phyloP scores from a whole-genome alignment of 1,140 invertebrate genomes.

The Aleiodes sp. region DNA sequence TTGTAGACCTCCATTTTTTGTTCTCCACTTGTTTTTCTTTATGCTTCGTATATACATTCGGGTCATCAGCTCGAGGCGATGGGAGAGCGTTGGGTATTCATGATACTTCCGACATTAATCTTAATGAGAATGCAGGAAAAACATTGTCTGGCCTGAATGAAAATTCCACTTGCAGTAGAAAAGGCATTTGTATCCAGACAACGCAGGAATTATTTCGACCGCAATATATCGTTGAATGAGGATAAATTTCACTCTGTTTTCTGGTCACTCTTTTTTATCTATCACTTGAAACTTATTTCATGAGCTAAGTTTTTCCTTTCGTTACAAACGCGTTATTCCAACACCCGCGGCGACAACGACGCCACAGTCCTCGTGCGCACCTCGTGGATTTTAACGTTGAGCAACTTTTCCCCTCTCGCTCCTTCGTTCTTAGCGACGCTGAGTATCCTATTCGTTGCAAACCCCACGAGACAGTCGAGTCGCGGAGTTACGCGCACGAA shows the following conservation, averaged over 20 bases:
- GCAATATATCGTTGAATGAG: too few species aligned
- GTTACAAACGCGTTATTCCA: slow-evolving; percentile 15
- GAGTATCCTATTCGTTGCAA: slow-evolving; percentile 32
- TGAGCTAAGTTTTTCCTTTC: too few species aligned
- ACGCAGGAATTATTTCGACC: not conserved
- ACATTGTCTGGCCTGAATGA: not conserved
- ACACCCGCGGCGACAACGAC: slow-evolving; percentile 25
- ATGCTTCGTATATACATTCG: slow-evolving; percentile 27
- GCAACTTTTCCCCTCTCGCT: not conserved
- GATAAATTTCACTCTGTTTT: too few species aligned
- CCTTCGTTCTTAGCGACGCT: slow-evolving; percentile 40
- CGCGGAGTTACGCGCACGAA: slow-evolving; percentile 35
- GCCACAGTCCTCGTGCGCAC: slow-evolving; percentile 51
- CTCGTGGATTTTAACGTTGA: slow-evolving; percentile 50
- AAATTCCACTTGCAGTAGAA: not conserved
- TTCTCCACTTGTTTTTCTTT: slow-evolving; percentile 30
- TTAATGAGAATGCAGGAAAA: not conserved
- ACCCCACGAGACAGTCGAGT: slow-evolving; percentile 35
- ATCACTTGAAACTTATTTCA: too few species aligned
- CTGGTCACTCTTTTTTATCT: too few species aligned
- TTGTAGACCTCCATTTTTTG: slow-evolving; percentile 17
- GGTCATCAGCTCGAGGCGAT: not conserved
- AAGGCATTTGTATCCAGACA: not conserved
- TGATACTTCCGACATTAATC: not conserved
- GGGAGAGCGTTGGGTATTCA: not conserved